Conservation (phyloP, 2,888 invertebrate genomes). For the Standfussiana lucernea region DNA sequence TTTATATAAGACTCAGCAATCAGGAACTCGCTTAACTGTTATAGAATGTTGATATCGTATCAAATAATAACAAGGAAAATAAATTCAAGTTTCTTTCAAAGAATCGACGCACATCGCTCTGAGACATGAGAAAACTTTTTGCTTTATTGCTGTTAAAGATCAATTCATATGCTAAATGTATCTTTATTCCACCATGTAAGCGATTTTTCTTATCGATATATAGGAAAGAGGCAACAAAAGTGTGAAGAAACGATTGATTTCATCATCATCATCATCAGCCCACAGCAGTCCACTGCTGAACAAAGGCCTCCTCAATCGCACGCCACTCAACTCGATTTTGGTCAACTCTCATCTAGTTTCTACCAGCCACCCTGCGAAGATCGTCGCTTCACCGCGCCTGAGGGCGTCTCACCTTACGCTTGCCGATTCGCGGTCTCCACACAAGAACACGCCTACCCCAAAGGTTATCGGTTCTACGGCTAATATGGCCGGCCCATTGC, state of each 20-base stretch:
- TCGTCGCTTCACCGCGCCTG: too few relatives aligned
- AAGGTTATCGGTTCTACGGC: too few relatives aligned
- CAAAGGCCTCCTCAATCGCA: too few relatives aligned
- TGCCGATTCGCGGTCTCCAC: too few relatives aligned
- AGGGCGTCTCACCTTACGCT: too few relatives aligned
- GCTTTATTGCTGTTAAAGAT: conserved; percentile 24
- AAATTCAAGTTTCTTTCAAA: conserved; percentile 23
- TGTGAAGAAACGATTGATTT: conserved; percentile 54
- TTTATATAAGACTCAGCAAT: neutral
- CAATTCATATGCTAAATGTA: conserved; percentile 36
- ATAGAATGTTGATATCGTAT: conserved; percentile 1
- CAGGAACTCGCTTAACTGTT: neutral
- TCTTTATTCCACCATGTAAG: conserved; percentile 7
- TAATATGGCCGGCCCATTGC: too few relatives aligned
- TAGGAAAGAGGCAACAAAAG: conserved; percentile 33
- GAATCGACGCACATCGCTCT: conserved; percentile 20
- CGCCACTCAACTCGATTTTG: too few relatives aligned
- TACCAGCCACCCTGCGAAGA: too few relatives aligned
- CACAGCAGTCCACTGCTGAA: too few relatives aligned
- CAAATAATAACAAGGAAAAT: conserved; percentile 19
- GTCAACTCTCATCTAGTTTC: too few relatives aligned
- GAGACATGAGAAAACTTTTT: conserved; percentile 41
- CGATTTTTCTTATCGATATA: conserved; percentile 11
- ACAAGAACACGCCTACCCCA: too few relatives aligned
- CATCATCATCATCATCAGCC: too few relatives aligned